Evolutionary conservation across 53 echinoderm and acorn worm species (phyloP).

Genomic region (Temnopleurus reevesii): DNA sequence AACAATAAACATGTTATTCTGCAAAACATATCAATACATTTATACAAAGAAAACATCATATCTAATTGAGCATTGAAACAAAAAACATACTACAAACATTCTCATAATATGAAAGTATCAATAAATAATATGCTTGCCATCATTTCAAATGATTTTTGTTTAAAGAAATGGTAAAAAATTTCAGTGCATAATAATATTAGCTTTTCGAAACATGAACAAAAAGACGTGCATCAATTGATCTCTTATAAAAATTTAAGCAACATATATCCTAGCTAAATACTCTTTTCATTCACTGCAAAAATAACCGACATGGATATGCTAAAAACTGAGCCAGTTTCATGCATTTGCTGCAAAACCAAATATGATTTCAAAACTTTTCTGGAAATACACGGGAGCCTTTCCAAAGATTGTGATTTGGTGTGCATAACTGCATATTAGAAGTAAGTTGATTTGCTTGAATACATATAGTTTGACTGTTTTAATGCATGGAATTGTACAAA

Average conservation of each 20-base stretch:
- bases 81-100: slow-evolving; percentile 14
- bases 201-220: not conserved
- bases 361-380: not conserved
- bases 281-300: not conserved
- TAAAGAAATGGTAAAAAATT: not conserved
- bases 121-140: no score
- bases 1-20: not conserved
- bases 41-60: not conserved
- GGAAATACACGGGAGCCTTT: not conserved
- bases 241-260: not conserved
- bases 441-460: not conserved
- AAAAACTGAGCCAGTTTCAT: not conserved
- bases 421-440: not conserved
- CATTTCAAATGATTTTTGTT: not conserved
- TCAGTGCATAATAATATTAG: not conserved
- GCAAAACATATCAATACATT: not conserved
- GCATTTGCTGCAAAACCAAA: slow-evolving; percentile 8
- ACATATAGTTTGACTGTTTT: not conserved
- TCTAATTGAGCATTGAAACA: no score
- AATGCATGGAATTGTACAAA: not conserved
- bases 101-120: not conserved
- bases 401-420: not conserved
- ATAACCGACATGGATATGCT: not conserved
- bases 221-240: not conserved
- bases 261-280: not conserved